These are phyloP conservation scores for Megalops atlanticus DNA, from an alignment of 2,113 vertebrate species.

Conservation along the genomic window DNA sequence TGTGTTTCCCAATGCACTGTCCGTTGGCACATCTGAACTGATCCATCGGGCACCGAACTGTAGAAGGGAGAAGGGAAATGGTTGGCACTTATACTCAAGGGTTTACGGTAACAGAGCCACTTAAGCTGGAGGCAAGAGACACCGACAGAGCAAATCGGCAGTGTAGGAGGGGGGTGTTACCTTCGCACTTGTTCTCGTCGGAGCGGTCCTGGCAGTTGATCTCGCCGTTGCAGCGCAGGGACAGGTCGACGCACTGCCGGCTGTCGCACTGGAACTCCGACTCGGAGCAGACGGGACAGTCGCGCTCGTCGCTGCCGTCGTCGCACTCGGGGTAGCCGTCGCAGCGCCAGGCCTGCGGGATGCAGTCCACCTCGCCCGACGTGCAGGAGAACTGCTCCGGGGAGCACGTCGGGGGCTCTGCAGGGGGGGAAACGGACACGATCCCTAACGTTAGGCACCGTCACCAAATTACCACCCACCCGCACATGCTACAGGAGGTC, in stretches of 20 bases:
- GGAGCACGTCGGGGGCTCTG: conserved; percentile 96
- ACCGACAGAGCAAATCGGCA: not conserved
- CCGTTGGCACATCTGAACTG: conserved; percentile 90
- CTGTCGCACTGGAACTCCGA: conserved; percentile 93
- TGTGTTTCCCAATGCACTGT: conserved; percentile 91
- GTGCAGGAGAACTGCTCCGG: conserved; percentile 94
- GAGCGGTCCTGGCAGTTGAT: conserved; percentile 93
- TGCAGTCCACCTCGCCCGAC: conserved; percentile 96
- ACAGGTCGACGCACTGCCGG: conserved; percentile 85
- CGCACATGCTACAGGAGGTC: no score
- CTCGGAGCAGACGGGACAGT: conserved; percentile 90
- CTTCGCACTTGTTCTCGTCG: conserved; percentile 90
- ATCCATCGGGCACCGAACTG: conserved; percentile 84
- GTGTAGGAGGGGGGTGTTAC: conserved; percentile 57
- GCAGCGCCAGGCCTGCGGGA: conserved; percentile 91
- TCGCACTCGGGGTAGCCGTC: conserved; percentile 92
- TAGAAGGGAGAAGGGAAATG: not conserved
- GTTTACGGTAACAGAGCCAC: not conserved
- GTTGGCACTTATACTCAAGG: not conserved
- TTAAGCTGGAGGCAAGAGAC: no score
- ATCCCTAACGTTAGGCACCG: not conserved
- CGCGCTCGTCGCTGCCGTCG: conserved; percentile 90
- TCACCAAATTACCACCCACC: no score
- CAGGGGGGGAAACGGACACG: not conserved
- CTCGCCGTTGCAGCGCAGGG: conserved; percentile 87